Percentiles rank a stretch among this genome's conserved stretches.
These are phyloP conservation scores for Stenoptilia bipunctidactyla DNA, from an alignment of 2,888 invertebrate genomes.

Conservation along the genomic window DNA sequence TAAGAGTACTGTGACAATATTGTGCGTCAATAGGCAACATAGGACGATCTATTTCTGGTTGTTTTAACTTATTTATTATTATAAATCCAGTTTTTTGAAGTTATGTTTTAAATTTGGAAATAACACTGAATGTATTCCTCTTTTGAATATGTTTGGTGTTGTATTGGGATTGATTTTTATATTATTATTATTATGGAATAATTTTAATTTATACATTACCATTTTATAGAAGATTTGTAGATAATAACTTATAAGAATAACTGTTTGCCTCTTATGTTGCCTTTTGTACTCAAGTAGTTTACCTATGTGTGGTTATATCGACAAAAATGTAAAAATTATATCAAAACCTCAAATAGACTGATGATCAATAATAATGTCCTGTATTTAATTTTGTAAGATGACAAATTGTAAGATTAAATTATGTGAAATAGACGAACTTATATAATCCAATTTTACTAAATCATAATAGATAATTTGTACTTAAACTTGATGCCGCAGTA, in stretches of 20 bases:
- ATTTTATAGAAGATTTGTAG: slow-evolving; percentile 46
- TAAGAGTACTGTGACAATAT: slow-evolving; percentile 63
- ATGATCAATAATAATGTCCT: slow-evolving; percentile 67
- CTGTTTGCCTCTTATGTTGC: slow-evolving; percentile 56
- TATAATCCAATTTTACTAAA: slow-evolving; percentile 35
- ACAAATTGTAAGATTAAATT: slow-evolving; percentile 65
- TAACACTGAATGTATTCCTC: slow-evolving; percentile 6
- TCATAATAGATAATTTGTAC: slow-evolving; percentile 52
- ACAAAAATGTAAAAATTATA: slow-evolving; percentile 68
- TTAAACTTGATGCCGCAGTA: slow-evolving; percentile 53
- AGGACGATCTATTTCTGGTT: slow-evolving; percentile 38
- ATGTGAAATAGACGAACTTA: slow-evolving; percentile 39
- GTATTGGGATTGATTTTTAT: not conserved
- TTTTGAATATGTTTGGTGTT: no score
- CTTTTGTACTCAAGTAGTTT: slow-evolving; percentile 49
- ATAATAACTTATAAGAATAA: slow-evolving; percentile 46
- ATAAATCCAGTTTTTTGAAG: slow-evolving; percentile 16
- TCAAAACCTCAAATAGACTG: slow-evolving; percentile 64
- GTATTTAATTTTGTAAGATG: slow-evolving; percentile 69
- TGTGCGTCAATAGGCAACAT: slow-evolving; percentile 52
- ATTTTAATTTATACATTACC: slow-evolving; percentile 45
- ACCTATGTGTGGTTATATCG: slow-evolving; percentile 55
- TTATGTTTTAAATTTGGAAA: slow-evolving; percentile 18
- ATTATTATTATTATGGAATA: slow-evolving; percentile 33
- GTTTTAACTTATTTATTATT: slow-evolving; percentile 64